Conservation (phyloP, 2,797 vertebrate species). For the Ctenosaura bakeri region DNA sequence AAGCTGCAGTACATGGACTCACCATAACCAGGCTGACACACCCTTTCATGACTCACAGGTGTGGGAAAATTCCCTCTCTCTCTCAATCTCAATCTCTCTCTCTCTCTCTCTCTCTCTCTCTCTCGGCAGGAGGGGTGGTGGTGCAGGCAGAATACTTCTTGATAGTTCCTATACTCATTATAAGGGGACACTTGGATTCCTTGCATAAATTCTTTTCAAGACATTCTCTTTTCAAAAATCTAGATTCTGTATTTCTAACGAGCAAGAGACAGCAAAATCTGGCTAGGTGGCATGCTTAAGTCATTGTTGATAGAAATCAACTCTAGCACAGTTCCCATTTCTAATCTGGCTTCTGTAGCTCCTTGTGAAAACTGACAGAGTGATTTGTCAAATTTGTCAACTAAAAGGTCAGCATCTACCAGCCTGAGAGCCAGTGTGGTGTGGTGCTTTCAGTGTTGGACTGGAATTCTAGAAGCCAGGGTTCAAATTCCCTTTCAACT, state of each 20-base stretch:
- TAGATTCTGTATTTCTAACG: background rate
- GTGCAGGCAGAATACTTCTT: background rate
- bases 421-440: too few relatives aligned
- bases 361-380: background rate
- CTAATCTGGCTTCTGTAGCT: background rate
- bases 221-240: background rate
- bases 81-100: background rate
- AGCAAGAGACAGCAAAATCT: background rate
- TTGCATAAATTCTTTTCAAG: background rate
- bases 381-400: background rate
- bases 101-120: background rate
- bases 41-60: conserved; percentile 28
- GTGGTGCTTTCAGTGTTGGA: too few relatives aligned
- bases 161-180: background rate
- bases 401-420: background rate
- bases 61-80: background rate
- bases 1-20: conserved; percentile 8
- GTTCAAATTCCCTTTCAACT: too few relatives aligned
- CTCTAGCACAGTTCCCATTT: background rate
- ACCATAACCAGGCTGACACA: background rate
- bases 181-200: background rate
- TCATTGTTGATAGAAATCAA: background rate
- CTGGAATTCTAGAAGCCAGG: too few relatives aligned
- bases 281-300: background rate
- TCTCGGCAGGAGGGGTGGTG: background rate